Conservation (phyloP, 2,888 invertebrate species). For the Brachypalpus laphriformis region DNA sequence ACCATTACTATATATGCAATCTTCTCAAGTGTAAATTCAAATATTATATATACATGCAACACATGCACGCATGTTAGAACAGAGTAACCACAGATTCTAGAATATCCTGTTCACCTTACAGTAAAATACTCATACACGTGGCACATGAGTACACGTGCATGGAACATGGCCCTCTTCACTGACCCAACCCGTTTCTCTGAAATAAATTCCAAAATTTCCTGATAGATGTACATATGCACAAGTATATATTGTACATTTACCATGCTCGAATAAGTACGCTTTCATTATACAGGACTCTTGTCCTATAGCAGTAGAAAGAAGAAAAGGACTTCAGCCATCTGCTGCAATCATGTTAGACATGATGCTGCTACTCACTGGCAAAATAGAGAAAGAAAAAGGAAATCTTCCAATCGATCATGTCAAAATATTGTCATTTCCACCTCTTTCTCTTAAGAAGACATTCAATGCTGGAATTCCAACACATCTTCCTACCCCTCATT, state of each 20-base stretch:
- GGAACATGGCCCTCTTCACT: neutral
- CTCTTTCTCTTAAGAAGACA: slow-evolving; percentile 29
- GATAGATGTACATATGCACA: neutral
- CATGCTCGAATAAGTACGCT: neutral
- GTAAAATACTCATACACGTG: slow-evolving; percentile 24
- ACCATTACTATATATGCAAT: slow-evolving; percentile 30
- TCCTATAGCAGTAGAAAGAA: neutral
- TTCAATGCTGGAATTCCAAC: slow-evolving; percentile 37
- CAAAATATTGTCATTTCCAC: slow-evolving; percentile 61
- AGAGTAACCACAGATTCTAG: neutral
- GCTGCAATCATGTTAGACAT: slow-evolving; percentile 61
- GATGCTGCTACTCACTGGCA: slow-evolving; percentile 1
- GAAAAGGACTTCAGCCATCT: slow-evolving; percentile 44
- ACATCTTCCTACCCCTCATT: neutral
- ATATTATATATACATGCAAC: slow-evolving; percentile 6
- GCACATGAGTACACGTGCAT: slow-evolving; percentile 41
- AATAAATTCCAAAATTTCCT: neutral
- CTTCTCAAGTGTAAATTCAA: slow-evolving; percentile 45
- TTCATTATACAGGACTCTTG: slow-evolving; percentile 7
- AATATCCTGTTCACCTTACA: slow-evolving; percentile 8
- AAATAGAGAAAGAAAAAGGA: neutral
- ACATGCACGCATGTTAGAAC: neutral
- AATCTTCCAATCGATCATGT: slow-evolving; percentile 62
- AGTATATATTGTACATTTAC: no score
- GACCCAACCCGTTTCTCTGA: neutral